Percentiles rank a stretch among this genome's conserved stretches.
Conservation (phyloP, 2,113 vertebrate genomes). For the Hepsetus odoe region DNA sequence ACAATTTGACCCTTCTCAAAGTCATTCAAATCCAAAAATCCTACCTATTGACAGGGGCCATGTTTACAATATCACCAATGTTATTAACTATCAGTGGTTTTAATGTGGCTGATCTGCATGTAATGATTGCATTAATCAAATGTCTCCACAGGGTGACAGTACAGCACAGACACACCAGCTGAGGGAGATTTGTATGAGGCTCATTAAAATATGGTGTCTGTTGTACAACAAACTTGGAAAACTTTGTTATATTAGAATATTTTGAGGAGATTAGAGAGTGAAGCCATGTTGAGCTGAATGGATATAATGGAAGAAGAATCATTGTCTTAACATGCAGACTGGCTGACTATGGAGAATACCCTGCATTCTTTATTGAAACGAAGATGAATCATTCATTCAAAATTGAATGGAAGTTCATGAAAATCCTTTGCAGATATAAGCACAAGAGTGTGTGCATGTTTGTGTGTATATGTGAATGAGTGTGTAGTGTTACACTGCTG, state of each 20-base stretch:
- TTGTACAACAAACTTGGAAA: neutral
- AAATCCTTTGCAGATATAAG: too few relatives aligned
- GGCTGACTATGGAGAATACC: neutral
- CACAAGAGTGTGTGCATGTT: neutral
- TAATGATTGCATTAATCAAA: slow-evolving; percentile 43
- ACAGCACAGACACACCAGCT: slow-evolving; percentile 54
- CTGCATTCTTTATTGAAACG: neutral
- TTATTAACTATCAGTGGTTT: too few relatives aligned
- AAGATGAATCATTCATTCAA: too few relatives aligned
- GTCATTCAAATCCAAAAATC: too few relatives aligned
- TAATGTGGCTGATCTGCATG: too few relatives aligned
- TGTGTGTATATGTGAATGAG: slow-evolving; percentile 13
- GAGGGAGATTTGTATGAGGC: neutral
- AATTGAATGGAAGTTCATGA: too few relatives aligned
- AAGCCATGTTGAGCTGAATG: too few relatives aligned
- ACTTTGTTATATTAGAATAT: too few relatives aligned
- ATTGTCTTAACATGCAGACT: neutral
- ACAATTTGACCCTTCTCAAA: too few relatives aligned
- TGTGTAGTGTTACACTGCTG: slow-evolving; percentile 29
- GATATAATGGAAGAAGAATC: neutral
- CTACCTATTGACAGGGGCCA: too few relatives aligned
- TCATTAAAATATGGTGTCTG: neutral
- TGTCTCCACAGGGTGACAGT: slow-evolving; percentile 71
- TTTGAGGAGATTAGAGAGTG: too few relatives aligned
- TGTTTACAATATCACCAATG: too few relatives aligned